These are phyloP conservation scores for Cephus sareptanus DNA, from an alignment of 2,888 invertebrate genomes.

Conservation along the genomic window DNA sequence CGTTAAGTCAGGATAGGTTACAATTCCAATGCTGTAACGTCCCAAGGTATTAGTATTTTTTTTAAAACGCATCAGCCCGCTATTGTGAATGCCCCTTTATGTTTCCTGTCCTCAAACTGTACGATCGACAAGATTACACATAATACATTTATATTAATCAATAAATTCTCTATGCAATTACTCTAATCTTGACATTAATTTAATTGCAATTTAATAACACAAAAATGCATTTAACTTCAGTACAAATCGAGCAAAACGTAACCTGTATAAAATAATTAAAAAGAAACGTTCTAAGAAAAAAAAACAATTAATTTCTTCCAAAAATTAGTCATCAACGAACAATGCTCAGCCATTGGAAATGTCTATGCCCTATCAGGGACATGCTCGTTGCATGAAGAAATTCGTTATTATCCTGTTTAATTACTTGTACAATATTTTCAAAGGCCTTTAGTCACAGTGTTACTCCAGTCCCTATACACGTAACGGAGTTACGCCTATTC, in stretches of 20 bases:
- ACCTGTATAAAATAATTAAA: not conserved
- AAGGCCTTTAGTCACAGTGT: slow-evolving; percentile 51
- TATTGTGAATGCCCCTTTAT: too few relatives aligned
- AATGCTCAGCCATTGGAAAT: not conserved
- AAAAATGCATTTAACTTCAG: not conserved
- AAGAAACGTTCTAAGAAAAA: not conserved
- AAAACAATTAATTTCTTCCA: not conserved
- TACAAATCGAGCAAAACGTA: not conserved
- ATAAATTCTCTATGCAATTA: not conserved
- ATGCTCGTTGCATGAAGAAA: slow-evolving; percentile 49
- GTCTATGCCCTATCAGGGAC: not conserved
- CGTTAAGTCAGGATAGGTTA: too few relatives aligned
- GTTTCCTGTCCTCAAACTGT: too few relatives aligned
- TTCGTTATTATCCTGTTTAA: slow-evolving; percentile 61
- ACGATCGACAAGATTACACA: too few relatives aligned
- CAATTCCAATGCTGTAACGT: too few relatives aligned
- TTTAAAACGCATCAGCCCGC: too few relatives aligned
- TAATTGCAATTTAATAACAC: not conserved
- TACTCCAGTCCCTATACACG: slow-evolving; percentile 38
- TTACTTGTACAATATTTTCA: slow-evolving; percentile 60
- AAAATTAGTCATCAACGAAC: not conserved
- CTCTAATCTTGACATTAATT: not conserved
- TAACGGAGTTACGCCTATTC: slow-evolving; percentile 61
- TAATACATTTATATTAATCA: not conserved
- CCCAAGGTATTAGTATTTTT: too few relatives aligned